Conservation (phyloP, 2,113 vertebrate species). For the Stigmatopora nigra region DNA sequence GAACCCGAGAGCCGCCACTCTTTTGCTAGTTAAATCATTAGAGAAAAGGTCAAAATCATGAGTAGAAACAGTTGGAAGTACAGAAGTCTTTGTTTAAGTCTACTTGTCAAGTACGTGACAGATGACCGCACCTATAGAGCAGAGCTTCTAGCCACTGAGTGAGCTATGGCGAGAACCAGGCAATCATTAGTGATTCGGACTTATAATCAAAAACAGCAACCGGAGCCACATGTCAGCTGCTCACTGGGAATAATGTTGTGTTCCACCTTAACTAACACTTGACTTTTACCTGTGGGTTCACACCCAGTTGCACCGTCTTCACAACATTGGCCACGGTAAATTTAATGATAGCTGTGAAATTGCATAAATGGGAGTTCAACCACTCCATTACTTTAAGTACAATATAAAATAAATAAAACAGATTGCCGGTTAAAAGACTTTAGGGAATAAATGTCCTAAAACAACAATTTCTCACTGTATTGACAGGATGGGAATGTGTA, state of each 20-base stretch:
- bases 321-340: background rate
- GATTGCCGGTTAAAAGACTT: background rate
- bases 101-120: constrained; percentile 40
- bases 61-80: constrained; percentile 23
- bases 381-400: background rate
- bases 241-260: constrained; percentile 27
- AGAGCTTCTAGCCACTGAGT: constrained; percentile 31
- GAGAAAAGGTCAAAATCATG: constrained; percentile 19
- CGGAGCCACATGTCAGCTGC: constrained; percentile 9
- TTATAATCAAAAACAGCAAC: constrained; percentile 43
- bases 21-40: constrained; percentile 18
- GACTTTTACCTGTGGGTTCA: constrained; percentile 21
- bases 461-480: background rate
- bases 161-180: constrained; percentile 32
- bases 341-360: background rate
- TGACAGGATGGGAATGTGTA: background rate
- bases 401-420: background rate
- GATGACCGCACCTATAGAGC: constrained; percentile 31
- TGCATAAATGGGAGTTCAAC: background rate
- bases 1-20: background rate
- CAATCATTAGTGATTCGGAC: constrained; percentile 35
- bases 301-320: background rate
- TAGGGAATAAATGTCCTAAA: background rate
- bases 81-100: constrained; percentile 31
- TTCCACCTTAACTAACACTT: constrained; percentile 30